These are phyloP conservation scores for Mylabris phalerata DNA, from an alignment of 1,140 invertebrate genomes.

Conservation along the genomic window DNA sequence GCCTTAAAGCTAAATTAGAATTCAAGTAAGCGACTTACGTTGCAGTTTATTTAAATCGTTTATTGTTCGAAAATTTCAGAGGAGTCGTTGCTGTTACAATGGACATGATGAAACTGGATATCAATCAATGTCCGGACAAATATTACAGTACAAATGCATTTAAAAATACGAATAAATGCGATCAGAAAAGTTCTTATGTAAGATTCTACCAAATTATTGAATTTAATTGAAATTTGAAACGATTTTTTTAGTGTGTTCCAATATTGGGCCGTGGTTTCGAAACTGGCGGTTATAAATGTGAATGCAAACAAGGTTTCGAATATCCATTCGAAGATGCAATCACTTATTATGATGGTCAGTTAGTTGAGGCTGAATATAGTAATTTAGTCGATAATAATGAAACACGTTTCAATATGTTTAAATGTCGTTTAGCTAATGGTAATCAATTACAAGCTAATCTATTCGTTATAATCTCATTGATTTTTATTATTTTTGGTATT, in stretches of 20 bases:
- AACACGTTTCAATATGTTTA: slow-evolving; percentile 82
- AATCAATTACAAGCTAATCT: slow-evolving; percentile 25
- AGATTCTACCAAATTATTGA: slow-evolving; percentile 44
- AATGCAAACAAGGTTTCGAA: slow-evolving; percentile 94
- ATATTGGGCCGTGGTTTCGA: slow-evolving; percentile 86
- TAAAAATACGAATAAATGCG: slow-evolving; percentile 92
- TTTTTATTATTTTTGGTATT: slow-evolving; percentile 21
- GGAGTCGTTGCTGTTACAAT: slow-evolving; percentile 92
- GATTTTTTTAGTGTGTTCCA: slow-evolving; percentile 76
- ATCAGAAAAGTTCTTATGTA: slow-evolving; percentile 86
- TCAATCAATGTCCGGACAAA: slow-evolving; percentile 90
- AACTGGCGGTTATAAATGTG: slow-evolving; percentile 95
- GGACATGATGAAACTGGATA: slow-evolving; percentile 81
- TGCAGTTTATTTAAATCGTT: background rate
- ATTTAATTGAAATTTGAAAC: background rate
- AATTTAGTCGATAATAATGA: slow-evolving; percentile 73
- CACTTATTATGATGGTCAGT: slow-evolving; percentile 93
- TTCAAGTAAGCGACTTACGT: slow-evolving; percentile 75
- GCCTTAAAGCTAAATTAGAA: slow-evolving; percentile 81
- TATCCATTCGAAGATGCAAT: slow-evolving; percentile 93
- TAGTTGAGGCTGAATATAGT: slow-evolving; percentile 89
- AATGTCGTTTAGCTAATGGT: slow-evolving; percentile 85
- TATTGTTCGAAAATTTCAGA: slow-evolving; percentile 49
- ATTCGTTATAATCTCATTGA: slow-evolving; percentile 18
- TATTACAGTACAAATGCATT: slow-evolving; percentile 89